Base-by-base conservation (phyloP, 2,113 vertebrate genomes). In the Leucopsar rothschildi region DNA sequence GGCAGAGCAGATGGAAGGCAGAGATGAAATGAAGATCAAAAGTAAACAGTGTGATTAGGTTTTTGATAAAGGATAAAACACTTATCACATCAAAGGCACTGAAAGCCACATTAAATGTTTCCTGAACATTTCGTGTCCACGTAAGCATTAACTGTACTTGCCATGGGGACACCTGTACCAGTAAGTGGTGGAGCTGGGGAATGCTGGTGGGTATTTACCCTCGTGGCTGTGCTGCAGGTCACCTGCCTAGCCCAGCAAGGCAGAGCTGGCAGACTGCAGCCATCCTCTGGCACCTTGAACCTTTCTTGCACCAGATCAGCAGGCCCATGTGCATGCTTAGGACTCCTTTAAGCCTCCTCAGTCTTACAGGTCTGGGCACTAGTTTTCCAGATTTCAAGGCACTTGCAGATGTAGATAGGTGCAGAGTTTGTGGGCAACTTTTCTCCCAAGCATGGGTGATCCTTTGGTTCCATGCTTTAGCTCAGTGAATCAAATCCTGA, bases 61-160 rank as follows among this genome's bases (percentile, higher is more conserved):
- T 96, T 93, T 94, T 97, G 96, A 97, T 96, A 96, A 88, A 88
- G 90, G 94, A 96, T 95, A 94, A 95, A 97, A 75, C 90, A 88
- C 82, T 96, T 96, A 96, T 73, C 85, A 86, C 90, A 92, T 96
- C 93, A 97, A 97, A 96, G 90, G 79, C 0, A 0, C 75, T 81
- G 82, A 76, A 88, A 88, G 88, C 90, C 88, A 88, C 79, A 81
- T 94, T 71, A 83, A 93, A 81, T 83, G 49, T 88, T 96, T 95
- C 85, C 93, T 47, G 66, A 92, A 64, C 56, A 7, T 71, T 96
- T 86, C 0, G 2, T 50, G 81, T 91, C 92, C 95, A 78, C 7
- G 0, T 92, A 64, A 83, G 92, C 71, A 53, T 52, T 83, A 45
- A n/a, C 64, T 60, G 22, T 16, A 3, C 59, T 95, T 83, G 82